Conservation (phyloP, 2,113 vertebrate genomes). For the Colistium nudipinnis region DNA sequence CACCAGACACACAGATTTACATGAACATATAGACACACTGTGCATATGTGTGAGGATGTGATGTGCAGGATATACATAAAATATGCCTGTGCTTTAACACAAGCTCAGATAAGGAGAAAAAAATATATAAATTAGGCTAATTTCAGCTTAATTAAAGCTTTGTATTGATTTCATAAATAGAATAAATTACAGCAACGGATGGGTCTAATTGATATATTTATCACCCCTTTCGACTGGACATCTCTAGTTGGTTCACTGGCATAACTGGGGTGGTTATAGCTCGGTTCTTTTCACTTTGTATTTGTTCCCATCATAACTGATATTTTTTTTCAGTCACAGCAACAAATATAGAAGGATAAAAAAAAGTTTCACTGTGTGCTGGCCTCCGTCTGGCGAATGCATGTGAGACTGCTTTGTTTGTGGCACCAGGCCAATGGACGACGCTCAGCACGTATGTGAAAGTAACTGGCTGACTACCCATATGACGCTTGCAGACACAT, state of each 20-base stretch:
- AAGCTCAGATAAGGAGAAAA: no score
- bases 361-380: constrained; percentile 7
- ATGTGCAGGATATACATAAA: background rate
- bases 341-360: background rate
- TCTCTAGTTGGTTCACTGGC: background rate
- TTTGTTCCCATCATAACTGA: constrained; percentile 4
- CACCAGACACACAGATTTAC: constrained; percentile 10
- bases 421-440: constrained; percentile 32
- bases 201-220: background rate
- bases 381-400: constrained; percentile 18
- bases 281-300: background rate
- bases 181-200: background rate
- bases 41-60: no score
- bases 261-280: background rate
- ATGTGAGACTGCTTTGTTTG: constrained; percentile 26
- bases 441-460: constrained; percentile 11
- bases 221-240: background rate
- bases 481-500: constrained; percentile 10
- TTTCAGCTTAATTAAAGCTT: no score
- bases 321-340: constrained; percentile 26
- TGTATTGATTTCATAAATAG: background rate
- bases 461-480: constrained; percentile 28
- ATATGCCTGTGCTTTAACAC: no score
- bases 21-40: background rate
- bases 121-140: no score